Base-by-base conservation (phyloP, 2,888 invertebrate genomes). In the Stomorhina lunata region DNA sequence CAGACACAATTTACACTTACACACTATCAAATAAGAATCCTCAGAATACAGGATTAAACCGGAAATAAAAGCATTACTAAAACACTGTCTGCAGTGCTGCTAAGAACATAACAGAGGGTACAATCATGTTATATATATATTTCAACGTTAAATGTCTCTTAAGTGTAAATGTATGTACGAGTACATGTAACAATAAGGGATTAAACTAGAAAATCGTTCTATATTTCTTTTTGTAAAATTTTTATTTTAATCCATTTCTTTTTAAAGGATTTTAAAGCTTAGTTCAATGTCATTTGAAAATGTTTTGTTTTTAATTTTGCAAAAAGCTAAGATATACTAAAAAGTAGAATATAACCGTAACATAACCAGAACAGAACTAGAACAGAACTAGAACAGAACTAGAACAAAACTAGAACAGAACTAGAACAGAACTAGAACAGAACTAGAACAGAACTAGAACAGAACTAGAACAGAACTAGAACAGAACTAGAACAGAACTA, bases 261-360 rank as follows among this genome's bases (percentile, higher is more conserved):
- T 57, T 66, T 34, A 12, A 48, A 57, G 37, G 66, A 76, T 68
- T 59, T 59, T n/a, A 4, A 17, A 40, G 59, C 37, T 68, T 76
- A 68, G 45, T 66, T 76, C 37, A 66, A 48, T 59, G 68, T 45
- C 76, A 76, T 66, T 76, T 37, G n/a, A 59, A 66, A 48, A 57
- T 40, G 20, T 32, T 22, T 57, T 32, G 17, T 20, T 34, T 37
- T n/a, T n/a, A n/a, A n/a, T n/a, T n/a, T n/a, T n/a, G n/a, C n/a
- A n/a, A n/a, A n/a, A n/a, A n/a, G n/a, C n/a, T n/a, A n/a, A n/a
- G n/a, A n/a, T n/a, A n/a, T n/a, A n/a, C n/a, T n/a, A n/a, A n/a
- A n/a, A n/a, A n/a, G n/a, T n/a, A n/a, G n/a, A n/a, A n/a, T n/a
- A n/a, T n/a, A n/a, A n/a, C n/a, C n/a, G n/a, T n/a, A n/a, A n/a